Evolutionary conservation across 2,797 vertebrate genomes (phyloP).

Genomic region (Hemibagrus guttatus): DNA sequence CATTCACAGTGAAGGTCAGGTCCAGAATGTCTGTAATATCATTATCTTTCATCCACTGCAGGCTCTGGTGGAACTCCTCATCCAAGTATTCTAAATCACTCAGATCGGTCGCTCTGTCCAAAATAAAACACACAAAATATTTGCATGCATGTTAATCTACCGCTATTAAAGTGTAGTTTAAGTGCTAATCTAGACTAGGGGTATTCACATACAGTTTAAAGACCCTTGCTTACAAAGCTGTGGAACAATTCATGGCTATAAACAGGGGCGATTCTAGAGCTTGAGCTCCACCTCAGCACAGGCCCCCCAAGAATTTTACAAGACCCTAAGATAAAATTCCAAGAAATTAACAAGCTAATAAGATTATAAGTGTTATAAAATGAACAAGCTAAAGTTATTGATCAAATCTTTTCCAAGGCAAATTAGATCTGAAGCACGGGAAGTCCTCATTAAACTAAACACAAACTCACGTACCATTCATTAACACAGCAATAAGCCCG

Average conservation of each 20-base stretch:
- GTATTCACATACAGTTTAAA: background rate
- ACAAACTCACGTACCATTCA: no score
- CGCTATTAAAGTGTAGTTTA: background rate
- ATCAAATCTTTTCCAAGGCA: no score
- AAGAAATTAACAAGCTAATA: no score
- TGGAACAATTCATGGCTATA: background rate
- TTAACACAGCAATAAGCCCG: no score
- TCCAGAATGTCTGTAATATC: conserved; percentile 96
- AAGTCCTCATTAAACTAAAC: no score
- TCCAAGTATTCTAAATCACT: conserved; percentile 96
- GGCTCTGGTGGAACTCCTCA: conserved; percentile 96
- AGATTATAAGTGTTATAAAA: no score
- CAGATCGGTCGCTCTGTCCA: conserved; percentile 86
- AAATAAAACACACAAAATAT: background rate
- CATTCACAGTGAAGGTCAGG: conserved; percentile 96
- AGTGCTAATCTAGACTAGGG: background rate
- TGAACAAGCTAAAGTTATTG: no score
- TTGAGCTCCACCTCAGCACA: no score
- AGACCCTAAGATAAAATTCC: no score
- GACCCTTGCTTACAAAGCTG: background rate
- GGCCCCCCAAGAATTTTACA: no score
- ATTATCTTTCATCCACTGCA: conserved; percentile 99
- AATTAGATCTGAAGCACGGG: no score
- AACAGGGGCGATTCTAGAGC: background rate
- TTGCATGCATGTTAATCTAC: background rate